Evolutionary conservation across 2,797 vertebrate species (phyloP).

Genomic region (Chiroxiphia lanceolata): DNA sequence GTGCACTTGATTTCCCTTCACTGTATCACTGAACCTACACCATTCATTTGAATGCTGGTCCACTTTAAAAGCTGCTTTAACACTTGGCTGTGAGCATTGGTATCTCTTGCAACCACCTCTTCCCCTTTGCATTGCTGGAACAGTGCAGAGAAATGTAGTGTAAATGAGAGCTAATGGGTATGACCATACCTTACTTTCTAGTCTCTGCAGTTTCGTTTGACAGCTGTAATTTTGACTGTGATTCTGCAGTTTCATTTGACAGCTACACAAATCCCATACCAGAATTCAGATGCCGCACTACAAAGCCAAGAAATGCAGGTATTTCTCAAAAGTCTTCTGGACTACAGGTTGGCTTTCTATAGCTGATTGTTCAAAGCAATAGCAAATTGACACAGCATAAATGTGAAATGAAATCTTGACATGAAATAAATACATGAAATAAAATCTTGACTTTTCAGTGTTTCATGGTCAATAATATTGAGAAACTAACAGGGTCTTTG

Average conservation of each 20-base stretch:
- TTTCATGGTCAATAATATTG: background rate
- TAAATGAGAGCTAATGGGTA: background rate
- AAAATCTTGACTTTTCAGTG: background rate
- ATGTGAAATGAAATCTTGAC: background rate
- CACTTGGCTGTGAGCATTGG: background rate
- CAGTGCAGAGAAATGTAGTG: accelerated
- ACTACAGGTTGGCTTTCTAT: background rate
- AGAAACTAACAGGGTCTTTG: background rate
- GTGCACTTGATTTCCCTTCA: background rate
- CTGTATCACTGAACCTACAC: background rate
- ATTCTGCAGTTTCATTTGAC: background rate
- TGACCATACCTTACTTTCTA: background rate
- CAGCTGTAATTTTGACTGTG: background rate
- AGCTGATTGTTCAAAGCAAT: background rate
- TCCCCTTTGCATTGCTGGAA: background rate
- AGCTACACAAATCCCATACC: background rate
- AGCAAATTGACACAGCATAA: background rate
- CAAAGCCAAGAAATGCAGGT: background rate
- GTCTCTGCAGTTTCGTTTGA: background rate
- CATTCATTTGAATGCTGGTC: background rate
- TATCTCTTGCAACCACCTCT: background rate
- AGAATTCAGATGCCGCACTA: background rate
- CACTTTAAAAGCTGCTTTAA: background rate
- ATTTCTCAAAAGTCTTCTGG: background rate
- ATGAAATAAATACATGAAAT: no score